phyloP scores from a whole-genome alignment of 2,888 invertebrate species.

The Callyntrura sp. region DNA sequence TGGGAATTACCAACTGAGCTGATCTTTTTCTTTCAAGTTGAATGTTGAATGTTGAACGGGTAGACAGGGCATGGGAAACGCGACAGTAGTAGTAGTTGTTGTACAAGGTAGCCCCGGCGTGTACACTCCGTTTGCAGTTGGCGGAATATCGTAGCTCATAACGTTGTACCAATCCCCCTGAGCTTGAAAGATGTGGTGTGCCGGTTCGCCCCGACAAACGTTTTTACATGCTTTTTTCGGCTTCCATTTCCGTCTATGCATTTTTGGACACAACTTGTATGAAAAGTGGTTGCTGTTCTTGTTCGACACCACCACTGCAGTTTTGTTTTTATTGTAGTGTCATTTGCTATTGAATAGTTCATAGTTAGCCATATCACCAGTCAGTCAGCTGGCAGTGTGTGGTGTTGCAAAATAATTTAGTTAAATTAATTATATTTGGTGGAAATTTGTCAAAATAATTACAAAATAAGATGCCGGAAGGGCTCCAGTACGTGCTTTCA shows the following conservation, averaged over 20 bases:
- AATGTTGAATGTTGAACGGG: not conserved
- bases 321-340: conserved; percentile 14
- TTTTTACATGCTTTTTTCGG: conserved; percentile 4
- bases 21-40: no score
- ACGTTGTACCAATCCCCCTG: not conserved
- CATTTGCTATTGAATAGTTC: conserved; percentile 55
- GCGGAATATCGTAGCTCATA: not conserved
- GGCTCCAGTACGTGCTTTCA: conserved; percentile 74
- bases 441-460: not conserved
- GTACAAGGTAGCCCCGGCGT: no score
- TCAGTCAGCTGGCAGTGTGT: conserved; percentile 11
- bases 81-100: not conserved
- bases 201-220: conserved; percentile 36
- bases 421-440: not conserved
- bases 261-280: conserved; percentile 27
- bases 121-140: conserved; percentile 17
- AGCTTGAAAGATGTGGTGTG: not conserved
- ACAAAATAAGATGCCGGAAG: conserved; percentile 66
- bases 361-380: conserved; percentile 17
- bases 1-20: conserved; percentile 75
- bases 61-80: not conserved
- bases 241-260: conserved; percentile 36
- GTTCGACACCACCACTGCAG: not conserved
- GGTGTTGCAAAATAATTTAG: not conserved
- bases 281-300: not conserved